A percentile compares a stretch with the other conserved stretches of the same genome.
Conservation (phyloP, 2,113 vertebrate species). For the Xiphias gladius region DNA sequence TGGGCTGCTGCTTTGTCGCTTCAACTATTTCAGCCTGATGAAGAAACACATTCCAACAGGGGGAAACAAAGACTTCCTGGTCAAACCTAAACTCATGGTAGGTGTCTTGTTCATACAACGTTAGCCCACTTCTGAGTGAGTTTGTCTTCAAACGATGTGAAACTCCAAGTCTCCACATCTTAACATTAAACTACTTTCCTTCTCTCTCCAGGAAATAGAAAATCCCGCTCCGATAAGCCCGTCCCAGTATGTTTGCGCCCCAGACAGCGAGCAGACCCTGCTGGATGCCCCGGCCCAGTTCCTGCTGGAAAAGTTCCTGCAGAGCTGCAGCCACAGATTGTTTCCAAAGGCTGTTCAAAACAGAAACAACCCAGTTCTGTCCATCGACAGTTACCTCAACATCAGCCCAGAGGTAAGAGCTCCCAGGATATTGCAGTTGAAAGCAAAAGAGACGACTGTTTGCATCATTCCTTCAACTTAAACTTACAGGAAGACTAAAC, state of each 20-base stretch:
- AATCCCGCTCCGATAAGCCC: slow-evolving; percentile 87
- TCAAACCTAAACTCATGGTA: slow-evolving; percentile 95
- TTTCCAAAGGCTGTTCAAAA: slow-evolving; percentile 94
- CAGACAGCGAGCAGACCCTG: slow-evolving; percentile 96
- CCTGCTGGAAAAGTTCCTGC: slow-evolving; percentile 96
- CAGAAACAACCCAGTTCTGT: slow-evolving; percentile 91
- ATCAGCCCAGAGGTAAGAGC: slow-evolving; percentile 92
- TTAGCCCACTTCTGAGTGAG: neutral
- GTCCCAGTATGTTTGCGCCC: slow-evolving; percentile 95
- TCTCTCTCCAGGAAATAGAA: slow-evolving; percentile 87
- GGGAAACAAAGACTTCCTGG: slow-evolving; percentile 91
- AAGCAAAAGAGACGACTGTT: slow-evolving; percentile 11
- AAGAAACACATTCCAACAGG: slow-evolving; percentile 96
- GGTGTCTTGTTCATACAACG: slow-evolving; percentile 34
- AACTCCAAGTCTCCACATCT: too few species aligned
- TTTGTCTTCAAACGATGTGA: neutral
- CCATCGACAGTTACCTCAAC: slow-evolving; percentile 97
- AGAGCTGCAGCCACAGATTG: slow-evolving; percentile 92
- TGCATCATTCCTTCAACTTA: neutral
- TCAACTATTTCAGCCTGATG: slow-evolving; percentile 98
- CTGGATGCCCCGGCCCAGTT: slow-evolving; percentile 95
- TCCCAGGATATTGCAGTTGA: neutral
- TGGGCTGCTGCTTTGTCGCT: slow-evolving; percentile 94
- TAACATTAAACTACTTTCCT: neutral
- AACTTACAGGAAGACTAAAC: neutral